Conservation (phyloP, 2,888 invertebrate genomes). For the Sesia apiformis region DNA sequence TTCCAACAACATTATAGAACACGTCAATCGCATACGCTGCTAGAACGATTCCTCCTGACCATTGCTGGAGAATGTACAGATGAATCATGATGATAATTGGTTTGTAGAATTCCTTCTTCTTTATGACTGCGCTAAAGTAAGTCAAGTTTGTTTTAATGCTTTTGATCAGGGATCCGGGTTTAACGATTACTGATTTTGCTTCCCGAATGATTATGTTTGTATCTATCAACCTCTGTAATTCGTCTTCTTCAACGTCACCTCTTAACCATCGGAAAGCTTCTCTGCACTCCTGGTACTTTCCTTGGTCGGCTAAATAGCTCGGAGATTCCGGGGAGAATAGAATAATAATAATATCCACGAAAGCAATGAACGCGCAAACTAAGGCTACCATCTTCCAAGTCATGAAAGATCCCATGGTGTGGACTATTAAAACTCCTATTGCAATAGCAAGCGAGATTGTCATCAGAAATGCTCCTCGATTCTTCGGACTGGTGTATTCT, state of each 20-base stretch:
- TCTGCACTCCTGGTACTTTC: slow-evolving; percentile 66
- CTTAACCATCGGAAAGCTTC: slow-evolving; percentile 71
- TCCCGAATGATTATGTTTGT: slow-evolving; percentile 31
- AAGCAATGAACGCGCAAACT: slow-evolving; percentile 50
- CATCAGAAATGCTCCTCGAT: slow-evolving; percentile 74
- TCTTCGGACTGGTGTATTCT: slow-evolving; percentile 68
- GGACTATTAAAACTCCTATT: slow-evolving; percentile 71
- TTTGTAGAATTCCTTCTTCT: slow-evolving; percentile 39
- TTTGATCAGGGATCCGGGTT: slow-evolving; percentile 21
- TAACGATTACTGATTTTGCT: slow-evolving; percentile 22
- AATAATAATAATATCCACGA: slow-evolving; percentile 47
- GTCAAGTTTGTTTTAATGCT: slow-evolving; percentile 21
- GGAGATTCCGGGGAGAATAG: slow-evolving; percentile 75
- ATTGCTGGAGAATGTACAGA: slow-evolving; percentile 35
- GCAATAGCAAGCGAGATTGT: slow-evolving; percentile 71
- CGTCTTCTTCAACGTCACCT: slow-evolving; percentile 53
- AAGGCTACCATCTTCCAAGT: slow-evolving; percentile 70
- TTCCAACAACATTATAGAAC: slow-evolving; percentile 35
- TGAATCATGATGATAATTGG: slow-evolving; percentile 44
- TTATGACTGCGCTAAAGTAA: slow-evolving; percentile 25
- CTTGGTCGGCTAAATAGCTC: slow-evolving; percentile 74
- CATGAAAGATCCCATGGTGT: slow-evolving; percentile 73
- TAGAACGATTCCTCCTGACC: slow-evolving; percentile 36
- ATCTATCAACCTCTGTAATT: slow-evolving; percentile 39
- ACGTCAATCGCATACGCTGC: slow-evolving; percentile 41